Evolutionary conservation across 2,888 invertebrate species (phyloP).

Genomic region (Caradrina kadenii): DNA sequence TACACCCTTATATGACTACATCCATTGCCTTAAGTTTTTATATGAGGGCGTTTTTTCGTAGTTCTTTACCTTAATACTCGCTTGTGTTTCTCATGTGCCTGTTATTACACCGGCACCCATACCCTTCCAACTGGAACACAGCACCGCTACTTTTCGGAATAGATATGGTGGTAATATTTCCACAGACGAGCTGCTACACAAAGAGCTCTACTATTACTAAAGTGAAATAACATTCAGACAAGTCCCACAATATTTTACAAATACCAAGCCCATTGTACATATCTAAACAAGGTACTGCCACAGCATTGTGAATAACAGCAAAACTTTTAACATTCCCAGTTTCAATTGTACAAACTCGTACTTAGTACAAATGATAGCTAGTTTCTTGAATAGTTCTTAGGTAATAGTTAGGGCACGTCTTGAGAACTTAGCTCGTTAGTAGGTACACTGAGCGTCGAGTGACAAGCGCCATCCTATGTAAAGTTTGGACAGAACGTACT

Average conservation of each 20-base stretch:
- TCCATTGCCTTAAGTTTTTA: no score
- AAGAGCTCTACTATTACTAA: no score
- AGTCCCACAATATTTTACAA: background rate
- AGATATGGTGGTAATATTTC: no score
- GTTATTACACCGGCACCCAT: no score
- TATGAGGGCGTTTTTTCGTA: no score
- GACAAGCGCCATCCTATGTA: conserved; percentile 57
- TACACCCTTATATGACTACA: no score
- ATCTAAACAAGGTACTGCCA: conserved; percentile 1
- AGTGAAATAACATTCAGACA: no score
- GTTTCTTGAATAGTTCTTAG: conserved; percentile 66
- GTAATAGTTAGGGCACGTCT: conserved; percentile 68
- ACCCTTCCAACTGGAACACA: no score
- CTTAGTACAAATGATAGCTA: conserved; percentile 44
- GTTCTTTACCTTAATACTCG: no score
- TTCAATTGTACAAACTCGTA: conserved; percentile 58
- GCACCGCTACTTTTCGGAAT: no score
- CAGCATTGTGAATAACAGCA: conserved; percentile 21
- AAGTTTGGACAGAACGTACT: conserved; percentile 38
- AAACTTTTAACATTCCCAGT: conserved; percentile 51
- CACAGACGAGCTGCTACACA: no score
- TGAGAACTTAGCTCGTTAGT: conserved; percentile 72
- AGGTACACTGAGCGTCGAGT: conserved; percentile 32
- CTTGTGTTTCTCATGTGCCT: no score
- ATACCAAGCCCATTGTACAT: background rate